Conservation (phyloP, 2,113 vertebrate species). For the Austrofundulus limnaeus region DNA sequence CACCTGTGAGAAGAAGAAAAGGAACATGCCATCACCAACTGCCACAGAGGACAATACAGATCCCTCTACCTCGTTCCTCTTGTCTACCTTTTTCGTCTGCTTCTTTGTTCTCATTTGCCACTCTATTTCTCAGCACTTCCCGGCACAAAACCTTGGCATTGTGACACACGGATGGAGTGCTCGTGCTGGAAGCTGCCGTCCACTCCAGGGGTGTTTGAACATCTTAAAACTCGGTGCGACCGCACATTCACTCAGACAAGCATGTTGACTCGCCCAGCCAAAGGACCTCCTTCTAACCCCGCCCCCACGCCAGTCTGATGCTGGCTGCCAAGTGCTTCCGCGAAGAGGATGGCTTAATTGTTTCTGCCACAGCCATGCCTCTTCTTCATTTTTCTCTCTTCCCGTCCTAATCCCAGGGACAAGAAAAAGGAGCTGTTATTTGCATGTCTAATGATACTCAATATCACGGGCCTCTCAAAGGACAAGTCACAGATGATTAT, state of each 20-base stretch:
- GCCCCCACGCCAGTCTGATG: constrained; percentile 37
- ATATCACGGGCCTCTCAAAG: constrained; percentile 68
- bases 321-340: constrained; percentile 65
- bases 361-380: constrained; percentile 72
- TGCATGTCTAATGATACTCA: constrained; percentile 80
- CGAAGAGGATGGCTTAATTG: constrained; percentile 75
- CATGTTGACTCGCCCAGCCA: constrained; percentile 52
- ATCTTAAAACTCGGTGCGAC: constrained; percentile 68
- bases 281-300: constrained; percentile 43
- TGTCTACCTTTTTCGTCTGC: constrained; percentile 21
- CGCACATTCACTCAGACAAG: constrained; percentile 67
- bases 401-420: constrained; percentile 70
- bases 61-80: constrained; percentile 19
- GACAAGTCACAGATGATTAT: constrained; percentile 70
- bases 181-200: constrained; percentile 58
- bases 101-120: constrained; percentile 28
- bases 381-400: constrained; percentile 70
- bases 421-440: constrained; percentile 77
- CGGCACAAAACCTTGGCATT: constrained; percentile 53
- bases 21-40: constrained; percentile 31
- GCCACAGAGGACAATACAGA: constrained; percentile 13
- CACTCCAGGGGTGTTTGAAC: constrained; percentile 70
- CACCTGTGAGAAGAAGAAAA: constrained; percentile 28
- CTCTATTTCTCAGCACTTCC: constrained; percentile 6
- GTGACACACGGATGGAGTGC: constrained; percentile 42